Evolutionary conservation across 2,113 vertebrate species (phyloP), one percentile per base, ranked within the genome.

Genomic region (Irena cyanogastra): DNA sequence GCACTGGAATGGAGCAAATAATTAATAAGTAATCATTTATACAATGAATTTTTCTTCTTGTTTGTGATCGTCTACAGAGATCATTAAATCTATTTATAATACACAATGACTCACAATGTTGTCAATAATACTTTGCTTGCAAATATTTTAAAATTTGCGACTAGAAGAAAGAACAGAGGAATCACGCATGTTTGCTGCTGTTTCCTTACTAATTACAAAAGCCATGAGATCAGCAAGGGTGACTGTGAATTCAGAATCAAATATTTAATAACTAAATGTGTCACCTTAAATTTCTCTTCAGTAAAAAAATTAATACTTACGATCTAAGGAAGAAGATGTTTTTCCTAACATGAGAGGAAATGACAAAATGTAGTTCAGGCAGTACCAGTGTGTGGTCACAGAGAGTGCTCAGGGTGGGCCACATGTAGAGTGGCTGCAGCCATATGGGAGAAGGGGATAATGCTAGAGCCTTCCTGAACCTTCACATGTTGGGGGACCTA

Each of bases 71-170:
- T 93, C 82, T 92, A 37, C 76, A 83, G 78, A 86, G 68, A 96
- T 89, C 90, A 90, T 91, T 91, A 93, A 91, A 90, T 85, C 60
- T 80, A 89, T 94, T 97, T 84, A 83, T 92, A 94, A 94, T 49
- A 69, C 53, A 61, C 66, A 90, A 77, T 61, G 59, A 89, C 54
- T 93, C 61, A 35, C 65, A 41, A 74, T 70, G 88, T 87, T 89
- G 66, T 94, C 93, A 96, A 95, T 95, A 94, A 56, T 49, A 59
- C 15, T 85, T 93, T 27, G 75, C 57, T 92, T 83, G 56, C 33
- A 94, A 84, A 81, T 59, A 72, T 65, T 61, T 95, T 88, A 69
- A 50, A 76, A 84, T 87, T 77, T 56, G 28, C 69, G 63, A 7
- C 27, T 71, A 76, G 49, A 79, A 57, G 49, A 75, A 87, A 87